These are phyloP conservation scores for Polydrusus pterygomalis DNA, from an alignment of 2,888 invertebrate genomes.

Conservation along the genomic window DNA sequence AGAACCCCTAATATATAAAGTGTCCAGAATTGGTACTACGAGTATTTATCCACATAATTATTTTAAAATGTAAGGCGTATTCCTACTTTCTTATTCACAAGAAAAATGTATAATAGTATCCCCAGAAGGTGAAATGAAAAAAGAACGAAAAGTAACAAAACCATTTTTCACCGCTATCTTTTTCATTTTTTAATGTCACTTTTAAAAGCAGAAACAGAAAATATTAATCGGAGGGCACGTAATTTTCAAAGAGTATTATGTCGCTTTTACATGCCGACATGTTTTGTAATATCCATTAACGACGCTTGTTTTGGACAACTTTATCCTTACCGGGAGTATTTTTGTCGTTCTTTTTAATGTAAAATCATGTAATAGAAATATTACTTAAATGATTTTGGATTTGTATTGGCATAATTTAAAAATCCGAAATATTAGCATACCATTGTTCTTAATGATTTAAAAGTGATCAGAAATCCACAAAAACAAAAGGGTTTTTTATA, in stretches of 20 bases:
- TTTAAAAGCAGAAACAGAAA: conserved; percentile 6
- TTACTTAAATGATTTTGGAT: too few relatives aligned
- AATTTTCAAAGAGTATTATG: conserved; percentile 9
- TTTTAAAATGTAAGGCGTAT: neutral
- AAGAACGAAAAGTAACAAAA: neutral
- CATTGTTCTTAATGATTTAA: too few relatives aligned
- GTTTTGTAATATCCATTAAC: conserved; percentile 15
- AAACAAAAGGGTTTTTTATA: too few relatives aligned
- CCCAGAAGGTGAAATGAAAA: neutral
- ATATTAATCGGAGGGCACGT: conserved; percentile 16
- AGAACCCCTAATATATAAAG: too few relatives aligned
- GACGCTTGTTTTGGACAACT: neutral
- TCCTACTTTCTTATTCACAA: neutral
- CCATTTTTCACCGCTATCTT: conserved; percentile 12
- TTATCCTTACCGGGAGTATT: neutral
- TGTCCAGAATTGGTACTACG: too few relatives aligned
- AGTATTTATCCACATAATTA: too few relatives aligned
- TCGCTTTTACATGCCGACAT: neutral
- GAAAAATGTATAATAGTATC: neutral
- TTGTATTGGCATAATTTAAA: too few relatives aligned
- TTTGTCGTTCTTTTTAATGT: neutral
- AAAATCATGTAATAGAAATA: neutral
- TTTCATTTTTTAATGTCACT: conserved; percentile 17
- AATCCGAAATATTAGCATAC: too few relatives aligned
- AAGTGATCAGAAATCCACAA: too few relatives aligned